Evolutionary conservation across 1,140 invertebrate genomes (phyloP), one percentile per base, ranked within the genome.

Genomic region (Pseudomyrmex pallidus): DNA sequence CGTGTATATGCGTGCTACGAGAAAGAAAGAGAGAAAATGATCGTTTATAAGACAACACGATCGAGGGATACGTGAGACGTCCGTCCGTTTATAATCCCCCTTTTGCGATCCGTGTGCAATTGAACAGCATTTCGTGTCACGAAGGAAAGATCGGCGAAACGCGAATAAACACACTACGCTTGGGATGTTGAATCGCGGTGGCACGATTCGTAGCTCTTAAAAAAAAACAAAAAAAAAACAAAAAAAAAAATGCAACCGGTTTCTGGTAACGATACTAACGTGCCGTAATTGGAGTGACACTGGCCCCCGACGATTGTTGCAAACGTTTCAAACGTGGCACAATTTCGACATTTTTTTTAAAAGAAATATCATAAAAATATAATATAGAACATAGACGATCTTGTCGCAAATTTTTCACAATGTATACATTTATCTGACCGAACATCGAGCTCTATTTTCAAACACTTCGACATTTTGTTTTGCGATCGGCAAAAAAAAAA

Each of bases 51-150:
- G 64, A 66, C 76, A 70, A 80, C 66, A 70, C 44, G 76, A 80
- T 80, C 76, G 76, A 48, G 54, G 76, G 54, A 80, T 80, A 70
- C 54, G 76, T 67, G 66, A 80, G 54, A 80, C 54, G 76, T 80
- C 20, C 54, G 76, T 80, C 20, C 76, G 35, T 61, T 80, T 78
- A 78, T 78, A 78, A 70, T 80, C 66, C 72, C 54, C 22, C 62
- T 48, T 70, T 44, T 10, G 76, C 64, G 76, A 66, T 70, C 59
- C 54, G 66, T 80, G 76, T 4, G 76, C 76, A 80, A 80, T 80
- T 80, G 76, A 70, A 80, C 20, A 13, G 76, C 76, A 50, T 80
- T 80, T 72, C 66, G 76, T 80, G 76, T 80, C 76, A 80, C 76
- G 76, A 80, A 80, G 76, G 66, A 59, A 80, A 59, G 76, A 80